Percentiles rank a stretch among this genome's conserved stretches.
These are phyloP conservation scores for Danio tinwini DNA, from an alignment of 2,797 vertebrate species.

Conservation along the genomic window DNA sequence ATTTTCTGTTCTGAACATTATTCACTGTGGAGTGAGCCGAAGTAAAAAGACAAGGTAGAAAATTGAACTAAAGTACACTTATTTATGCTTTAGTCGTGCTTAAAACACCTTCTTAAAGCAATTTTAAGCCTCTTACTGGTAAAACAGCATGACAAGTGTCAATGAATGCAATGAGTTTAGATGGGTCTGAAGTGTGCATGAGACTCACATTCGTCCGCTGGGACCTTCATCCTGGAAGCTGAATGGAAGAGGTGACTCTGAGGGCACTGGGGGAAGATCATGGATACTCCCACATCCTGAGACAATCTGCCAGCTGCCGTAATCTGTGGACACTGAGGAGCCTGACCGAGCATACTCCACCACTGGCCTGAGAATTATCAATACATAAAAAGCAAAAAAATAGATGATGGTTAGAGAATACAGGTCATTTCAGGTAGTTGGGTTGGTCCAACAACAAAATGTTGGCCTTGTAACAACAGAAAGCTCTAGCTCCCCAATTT, in stretches of 20 bases:
- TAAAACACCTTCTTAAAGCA: neutral
- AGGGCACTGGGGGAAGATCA: conserved; percentile 85
- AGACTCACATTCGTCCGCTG: conserved; percentile 91
- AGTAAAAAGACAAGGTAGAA: neutral
- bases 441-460: neutral
- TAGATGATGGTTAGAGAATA: conserved; percentile 3
- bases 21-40: too few relatives aligned
- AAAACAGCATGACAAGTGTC: neutral
- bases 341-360: conserved; percentile 87
- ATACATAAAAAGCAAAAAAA: conserved; percentile 60
- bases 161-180: neutral
- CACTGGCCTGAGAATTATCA: conserved; percentile 86
- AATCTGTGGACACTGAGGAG: conserved; percentile 97
- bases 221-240: conserved; percentile 93
- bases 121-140: conserved; percentile 1
- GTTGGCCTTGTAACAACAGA: neutral
- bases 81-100: neutral
- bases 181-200: neutral
- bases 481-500: neutral
- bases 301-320: conserved; percentile 98
- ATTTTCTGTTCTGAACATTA: too few relatives aligned
- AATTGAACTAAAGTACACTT: conserved; percentile 1
- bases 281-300: conserved; percentile 97
- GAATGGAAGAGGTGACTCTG: conserved; percentile 90
- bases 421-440: neutral